phyloP scores from a whole-genome alignment of 2,888 invertebrate genomes.

The Malthinus flaveolus region DNA sequence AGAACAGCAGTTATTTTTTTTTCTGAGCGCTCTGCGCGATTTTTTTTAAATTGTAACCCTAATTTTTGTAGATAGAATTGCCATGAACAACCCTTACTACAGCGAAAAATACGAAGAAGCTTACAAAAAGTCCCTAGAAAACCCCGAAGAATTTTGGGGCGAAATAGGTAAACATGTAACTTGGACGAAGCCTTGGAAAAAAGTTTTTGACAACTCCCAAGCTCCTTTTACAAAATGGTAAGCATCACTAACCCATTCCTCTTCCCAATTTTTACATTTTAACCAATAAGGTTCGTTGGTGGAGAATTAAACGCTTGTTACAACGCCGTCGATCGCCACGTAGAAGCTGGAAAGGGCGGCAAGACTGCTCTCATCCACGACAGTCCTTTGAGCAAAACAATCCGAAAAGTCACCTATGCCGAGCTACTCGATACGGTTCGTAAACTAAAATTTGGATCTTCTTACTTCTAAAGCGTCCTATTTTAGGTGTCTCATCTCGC shows the following conservation, averaged over 20 bases:
- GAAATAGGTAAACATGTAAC: slow-evolving; percentile 72
- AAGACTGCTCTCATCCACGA: slow-evolving; percentile 87
- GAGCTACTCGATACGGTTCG: slow-evolving; percentile 78
- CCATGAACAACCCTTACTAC: slow-evolving; percentile 45
- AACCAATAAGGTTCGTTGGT: slow-evolving; percentile 73
- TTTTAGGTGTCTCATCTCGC: slow-evolving; percentile 74
- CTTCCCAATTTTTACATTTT: background rate
- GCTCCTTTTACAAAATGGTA: slow-evolving; percentile 92
- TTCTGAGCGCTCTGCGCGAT: background rate
- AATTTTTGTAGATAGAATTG: background rate
- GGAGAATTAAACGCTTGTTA: slow-evolving; percentile 92
- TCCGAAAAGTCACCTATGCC: slow-evolving; percentile 77
- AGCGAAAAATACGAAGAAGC: slow-evolving; percentile 65
- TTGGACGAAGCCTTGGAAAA: slow-evolving; percentile 85
- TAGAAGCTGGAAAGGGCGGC: slow-evolving; percentile 75
- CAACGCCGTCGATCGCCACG: slow-evolving; percentile 91
- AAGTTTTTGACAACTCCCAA: slow-evolving; percentile 80
- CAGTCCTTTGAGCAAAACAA: slow-evolving; percentile 81
- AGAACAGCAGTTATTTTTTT: slow-evolving; percentile 5
- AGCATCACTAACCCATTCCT: slow-evolving; percentile 23
- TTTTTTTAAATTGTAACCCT: background rate
- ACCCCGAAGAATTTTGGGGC: slow-evolving; percentile 86
- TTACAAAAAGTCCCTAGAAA: slow-evolving; percentile 69
- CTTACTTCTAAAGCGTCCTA: slow-evolving; percentile 11
- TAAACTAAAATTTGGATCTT: background rate